Evolutionary conservation across 1,140 invertebrate species (phyloP), one percentile per base, ranked within the genome.

Genomic region (Venustaconcha ellipsiformis): DNA sequence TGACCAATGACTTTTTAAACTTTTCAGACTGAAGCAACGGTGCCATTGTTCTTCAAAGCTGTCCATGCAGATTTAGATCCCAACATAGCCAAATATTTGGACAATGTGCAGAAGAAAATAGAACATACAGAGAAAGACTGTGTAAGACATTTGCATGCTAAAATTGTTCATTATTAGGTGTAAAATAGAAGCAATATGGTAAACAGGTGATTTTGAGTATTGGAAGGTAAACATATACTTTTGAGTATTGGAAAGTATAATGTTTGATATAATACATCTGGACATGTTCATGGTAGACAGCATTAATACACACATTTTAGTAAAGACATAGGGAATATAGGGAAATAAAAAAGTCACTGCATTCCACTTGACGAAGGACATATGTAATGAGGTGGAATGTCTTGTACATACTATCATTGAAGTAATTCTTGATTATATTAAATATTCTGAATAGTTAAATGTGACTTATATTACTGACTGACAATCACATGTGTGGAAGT

Each of bases 31-130:
- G 69, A 80, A 67, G 77, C 79, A 6, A 84, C 86, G 14, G 80
- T 85, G n/a, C 86, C 86, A 20, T 76, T 87, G 72, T 85, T 84
- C 67, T 81, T 83, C 59, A 84, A 84, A 65, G 76, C 81, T 73
- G 72, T 87, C 30, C 64, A 74, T 58, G 75, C 67, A 60, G 79
- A 84, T 66, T 64, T 82, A 57, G 75, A 80, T 67, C 72, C 68
- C 18, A 82, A 83, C n/a, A 83, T 87, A 68, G 81, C 83, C 30
- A 82, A 83, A 80, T 80, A 78, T 57, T 71, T 87, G 13, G 70
- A 81, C 30, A 73, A 82, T 14, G 74, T 80, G 8, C 78, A 83
- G 17, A 81, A 85, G 57, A 69, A 66, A 2, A 72, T 72, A 8
- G 83, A 87, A 81, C 75, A 81, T 20, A 59, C 70, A 57, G 86